Evolutionary conservation across 2,797 vertebrate genomes (phyloP).

Genomic region (Myioborus miniatus): DNA sequence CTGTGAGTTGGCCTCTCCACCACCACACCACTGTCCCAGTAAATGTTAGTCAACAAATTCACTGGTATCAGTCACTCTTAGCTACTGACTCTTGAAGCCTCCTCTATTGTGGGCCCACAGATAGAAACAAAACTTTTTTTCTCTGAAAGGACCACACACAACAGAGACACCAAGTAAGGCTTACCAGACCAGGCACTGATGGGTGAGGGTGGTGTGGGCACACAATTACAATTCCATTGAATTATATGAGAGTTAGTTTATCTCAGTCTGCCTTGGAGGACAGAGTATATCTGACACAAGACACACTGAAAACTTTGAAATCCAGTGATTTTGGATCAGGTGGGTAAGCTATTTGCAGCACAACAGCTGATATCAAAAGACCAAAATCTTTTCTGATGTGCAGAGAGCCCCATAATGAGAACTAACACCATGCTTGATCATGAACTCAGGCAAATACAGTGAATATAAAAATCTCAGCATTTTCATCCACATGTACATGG

Average conservation of each 20-base stretch:
- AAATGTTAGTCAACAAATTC: neutral
- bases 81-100: neutral
- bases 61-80: neutral
- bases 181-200: neutral
- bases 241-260: neutral
- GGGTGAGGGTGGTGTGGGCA: neutral
- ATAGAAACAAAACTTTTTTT: neutral
- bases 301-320: neutral
- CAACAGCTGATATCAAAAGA: neutral
- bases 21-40: neutral
- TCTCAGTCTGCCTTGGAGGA: neutral
- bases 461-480: neutral
- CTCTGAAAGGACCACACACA: neutral
- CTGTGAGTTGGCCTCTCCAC: neutral
- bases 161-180: neutral
- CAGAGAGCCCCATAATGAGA: neutral
- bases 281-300: fast-evolving
- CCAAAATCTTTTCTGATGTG: neutral
- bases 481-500: neutral
- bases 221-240: neutral
- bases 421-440: neutral
- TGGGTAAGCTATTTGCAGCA: neutral
- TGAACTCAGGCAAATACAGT: neutral
- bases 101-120: neutral
- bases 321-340: neutral